Conservation (phyloP, 2,797 vertebrate species). For the Dipus sagitta region DNA sequence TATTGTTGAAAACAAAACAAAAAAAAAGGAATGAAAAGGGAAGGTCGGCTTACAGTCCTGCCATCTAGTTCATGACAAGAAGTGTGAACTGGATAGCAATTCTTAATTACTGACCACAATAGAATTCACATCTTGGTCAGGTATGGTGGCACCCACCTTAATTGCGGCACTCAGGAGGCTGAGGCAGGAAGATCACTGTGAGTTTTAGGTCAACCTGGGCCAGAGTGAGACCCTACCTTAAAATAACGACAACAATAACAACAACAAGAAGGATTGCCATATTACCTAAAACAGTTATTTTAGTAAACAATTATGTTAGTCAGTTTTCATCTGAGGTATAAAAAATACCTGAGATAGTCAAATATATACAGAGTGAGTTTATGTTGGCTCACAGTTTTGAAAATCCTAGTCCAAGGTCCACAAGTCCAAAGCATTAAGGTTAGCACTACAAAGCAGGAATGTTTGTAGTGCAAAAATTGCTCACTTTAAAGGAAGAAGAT, state of each 20-base stretch:
- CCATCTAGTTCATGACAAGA: background rate
- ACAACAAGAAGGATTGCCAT: background rate
- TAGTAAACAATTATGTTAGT: too few species aligned
- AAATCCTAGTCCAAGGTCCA: background rate
- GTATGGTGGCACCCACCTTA: too few species aligned
- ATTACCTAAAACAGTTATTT: background rate
- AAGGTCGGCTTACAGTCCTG: background rate
- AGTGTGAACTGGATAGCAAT: background rate
- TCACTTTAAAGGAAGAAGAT: background rate
- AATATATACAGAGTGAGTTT: background rate
- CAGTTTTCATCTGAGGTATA: background rate
- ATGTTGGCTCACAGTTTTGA: background rate
- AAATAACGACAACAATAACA: too few species aligned
- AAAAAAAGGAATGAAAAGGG: too few species aligned
- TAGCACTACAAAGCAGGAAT: background rate
- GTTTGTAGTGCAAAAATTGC: background rate
- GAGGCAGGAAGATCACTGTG: too few species aligned
- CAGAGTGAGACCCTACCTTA: too few species aligned
- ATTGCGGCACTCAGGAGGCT: too few species aligned
- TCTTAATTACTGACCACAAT: background rate
- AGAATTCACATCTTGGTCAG: background rate
- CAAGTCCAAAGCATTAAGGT: too few species aligned
- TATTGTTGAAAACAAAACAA: slow-evolving; percentile 88
- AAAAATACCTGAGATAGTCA: background rate
- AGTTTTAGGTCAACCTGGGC: too few species aligned